Conservation (phyloP, 2,113 vertebrate genomes). For the Centropus bengalensis region DNA sequence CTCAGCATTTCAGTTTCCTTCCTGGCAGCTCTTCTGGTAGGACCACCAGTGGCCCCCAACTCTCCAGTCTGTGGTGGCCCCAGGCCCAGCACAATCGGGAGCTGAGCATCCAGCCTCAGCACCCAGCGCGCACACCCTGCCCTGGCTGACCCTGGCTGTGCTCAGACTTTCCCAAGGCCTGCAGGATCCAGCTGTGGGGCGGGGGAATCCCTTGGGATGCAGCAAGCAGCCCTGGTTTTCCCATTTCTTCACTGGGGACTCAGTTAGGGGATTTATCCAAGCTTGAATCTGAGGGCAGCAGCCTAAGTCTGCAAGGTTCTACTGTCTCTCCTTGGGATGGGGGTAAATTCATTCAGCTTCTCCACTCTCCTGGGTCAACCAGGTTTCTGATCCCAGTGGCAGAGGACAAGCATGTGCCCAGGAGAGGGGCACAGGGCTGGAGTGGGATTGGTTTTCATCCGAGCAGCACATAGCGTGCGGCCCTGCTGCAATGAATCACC, state of each 20-base stretch:
- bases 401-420: neutral
- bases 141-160: fast-evolving
- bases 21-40: neutral
- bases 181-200: neutral
- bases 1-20: fast-evolving
- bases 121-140: fast-evolving
- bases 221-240: neutral
- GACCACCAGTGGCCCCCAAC: neutral
- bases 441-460: constrained; percentile 64
- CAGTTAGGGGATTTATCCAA: neutral
- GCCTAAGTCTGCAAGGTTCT: neutral
- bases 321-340: neutral
- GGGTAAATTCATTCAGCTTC: constrained; percentile 51
- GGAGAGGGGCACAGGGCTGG: neutral
- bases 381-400: neutral
- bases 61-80: neutral
- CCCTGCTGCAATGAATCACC: constrained; percentile 45
- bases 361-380: neutral
- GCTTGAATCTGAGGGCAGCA: neutral
- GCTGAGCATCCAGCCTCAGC: fast-evolving
- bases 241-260: neutral
- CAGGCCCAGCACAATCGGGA: neutral
- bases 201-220: neutral
- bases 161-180: constrained; percentile 1
- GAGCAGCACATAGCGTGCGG: constrained; percentile 65